phyloP scores from a whole-genome alignment of 2,888 invertebrate species.

The Nasonovia ribisnigri region DNA sequence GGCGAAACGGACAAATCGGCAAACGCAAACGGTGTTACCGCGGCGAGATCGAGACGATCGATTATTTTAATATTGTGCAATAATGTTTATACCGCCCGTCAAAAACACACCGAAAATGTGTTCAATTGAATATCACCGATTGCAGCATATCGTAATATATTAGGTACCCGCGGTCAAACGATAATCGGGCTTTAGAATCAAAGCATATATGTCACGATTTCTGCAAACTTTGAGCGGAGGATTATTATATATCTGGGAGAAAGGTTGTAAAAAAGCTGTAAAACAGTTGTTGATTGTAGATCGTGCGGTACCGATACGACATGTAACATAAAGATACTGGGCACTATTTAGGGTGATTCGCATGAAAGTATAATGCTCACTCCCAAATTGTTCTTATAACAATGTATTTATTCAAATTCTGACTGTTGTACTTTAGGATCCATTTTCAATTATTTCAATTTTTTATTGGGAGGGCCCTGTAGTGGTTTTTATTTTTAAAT shows the following conservation, averaged over 20 bases:
- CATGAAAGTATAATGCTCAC: background rate
- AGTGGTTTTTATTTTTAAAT: background rate
- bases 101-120: background rate
- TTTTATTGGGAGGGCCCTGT: background rate
- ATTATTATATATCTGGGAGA: too few relatives aligned
- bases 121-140: background rate
- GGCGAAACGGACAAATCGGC: background rate
- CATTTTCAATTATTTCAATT: background rate
- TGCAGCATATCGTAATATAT: background rate
- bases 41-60: background rate
- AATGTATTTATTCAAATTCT: background rate
- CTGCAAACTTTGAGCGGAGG: too few relatives aligned
- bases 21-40: background rate
- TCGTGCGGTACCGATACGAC: too few relatives aligned
- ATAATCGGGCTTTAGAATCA: background rate
- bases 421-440: background rate
- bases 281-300: too few relatives aligned
- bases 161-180: too few relatives aligned
- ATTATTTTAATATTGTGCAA: too few relatives aligned
- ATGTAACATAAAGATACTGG: too few relatives aligned
- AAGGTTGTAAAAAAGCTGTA: too few relatives aligned
- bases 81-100: background rate
- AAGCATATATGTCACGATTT: background rate
- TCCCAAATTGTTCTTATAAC: background rate
- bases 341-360: too few relatives aligned